Conservation (phyloP, 2,113 vertebrate genomes). For the Prinia subflava region DNA sequence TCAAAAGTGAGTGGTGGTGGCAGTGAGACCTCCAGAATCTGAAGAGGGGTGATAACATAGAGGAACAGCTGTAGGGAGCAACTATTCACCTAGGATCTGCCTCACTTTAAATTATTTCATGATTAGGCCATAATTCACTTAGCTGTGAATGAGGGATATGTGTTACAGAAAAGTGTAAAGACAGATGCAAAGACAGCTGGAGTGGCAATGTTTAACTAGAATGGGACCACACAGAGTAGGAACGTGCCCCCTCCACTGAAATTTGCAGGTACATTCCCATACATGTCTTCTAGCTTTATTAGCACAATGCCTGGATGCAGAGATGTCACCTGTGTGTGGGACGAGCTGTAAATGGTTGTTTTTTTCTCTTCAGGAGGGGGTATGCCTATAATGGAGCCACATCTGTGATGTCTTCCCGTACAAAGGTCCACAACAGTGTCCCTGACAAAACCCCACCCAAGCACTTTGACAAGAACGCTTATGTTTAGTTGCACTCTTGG, state of each 20-base stretch:
- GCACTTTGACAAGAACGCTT: slow-evolving; percentile 85
- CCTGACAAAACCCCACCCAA: slow-evolving; percentile 67
- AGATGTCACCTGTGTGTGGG: not conserved
- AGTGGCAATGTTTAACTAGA: not conserved
- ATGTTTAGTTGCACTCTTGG: slow-evolving; percentile 71
- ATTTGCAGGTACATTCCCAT: not conserved
- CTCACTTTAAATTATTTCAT: not conserved
- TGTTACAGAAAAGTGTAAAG: not conserved
- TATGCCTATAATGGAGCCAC: slow-evolving; percentile 78
- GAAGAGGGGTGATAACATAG: not conserved
- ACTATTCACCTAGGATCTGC: not conserved
- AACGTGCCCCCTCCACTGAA: not conserved
- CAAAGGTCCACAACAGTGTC: slow-evolving; percentile 72
- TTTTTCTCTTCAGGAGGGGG: slow-evolving; percentile 69
- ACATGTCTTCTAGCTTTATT: not conserved
- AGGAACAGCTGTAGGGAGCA: not conserved
- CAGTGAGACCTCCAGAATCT: not conserved
- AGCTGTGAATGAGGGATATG: accelerated
- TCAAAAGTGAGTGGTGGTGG: accelerated
- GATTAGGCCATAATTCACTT: not conserved
- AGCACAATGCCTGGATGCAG: not conserved
- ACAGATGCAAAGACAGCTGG: not conserved
- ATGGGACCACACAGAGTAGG: not conserved
- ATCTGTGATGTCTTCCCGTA: slow-evolving; percentile 78
- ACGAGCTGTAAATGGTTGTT: not conserved